Conservation (phyloP, 2,888 invertebrate species). For the Plebejus argus region DNA sequence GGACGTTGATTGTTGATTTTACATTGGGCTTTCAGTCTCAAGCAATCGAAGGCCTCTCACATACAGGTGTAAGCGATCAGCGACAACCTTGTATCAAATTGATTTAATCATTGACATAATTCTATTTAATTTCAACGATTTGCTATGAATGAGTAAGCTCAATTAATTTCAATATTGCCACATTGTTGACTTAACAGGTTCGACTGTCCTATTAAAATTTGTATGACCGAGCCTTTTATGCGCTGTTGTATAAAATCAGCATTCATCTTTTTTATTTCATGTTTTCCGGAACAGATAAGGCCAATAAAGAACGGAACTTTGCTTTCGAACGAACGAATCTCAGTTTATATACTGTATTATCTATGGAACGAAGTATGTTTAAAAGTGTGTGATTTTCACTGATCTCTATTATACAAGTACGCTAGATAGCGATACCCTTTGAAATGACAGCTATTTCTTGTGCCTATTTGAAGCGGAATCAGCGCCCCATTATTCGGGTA, state of each 20-base stretch:
- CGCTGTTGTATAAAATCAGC: background rate
- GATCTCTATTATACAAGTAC: too few relatives aligned
- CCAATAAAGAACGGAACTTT: background rate
- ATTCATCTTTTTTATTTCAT: background rate
- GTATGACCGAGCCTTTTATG: background rate
- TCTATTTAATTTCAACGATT: slow-evolving; percentile 30
- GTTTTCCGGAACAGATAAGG: background rate
- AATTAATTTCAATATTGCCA: slow-evolving; percentile 19
- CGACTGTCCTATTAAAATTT: slow-evolving; percentile 26
- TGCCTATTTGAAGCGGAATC: too few relatives aligned
- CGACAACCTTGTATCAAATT: slow-evolving; percentile 38
- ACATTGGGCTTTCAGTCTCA: slow-evolving; percentile 57
- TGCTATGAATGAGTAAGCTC: slow-evolving; percentile 22
- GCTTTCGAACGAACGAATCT: too few relatives aligned
- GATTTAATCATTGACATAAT: slow-evolving; percentile 36
- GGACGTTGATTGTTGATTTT: slow-evolving; percentile 55
- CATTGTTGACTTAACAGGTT: slow-evolving; percentile 21
- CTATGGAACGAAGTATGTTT: background rate
- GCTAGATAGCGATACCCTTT: too few relatives aligned
- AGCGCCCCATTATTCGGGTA: too few relatives aligned
- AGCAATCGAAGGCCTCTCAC: slow-evolving; percentile 59
- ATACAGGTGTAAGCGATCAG: slow-evolving; percentile 45
- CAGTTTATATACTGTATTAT: too few relatives aligned
- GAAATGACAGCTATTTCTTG: too few relatives aligned
- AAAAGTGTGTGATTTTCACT: background rate